phyloP scores from a whole-genome alignment of 2,888 invertebrate species.

The Camponotus fellah region DNA sequence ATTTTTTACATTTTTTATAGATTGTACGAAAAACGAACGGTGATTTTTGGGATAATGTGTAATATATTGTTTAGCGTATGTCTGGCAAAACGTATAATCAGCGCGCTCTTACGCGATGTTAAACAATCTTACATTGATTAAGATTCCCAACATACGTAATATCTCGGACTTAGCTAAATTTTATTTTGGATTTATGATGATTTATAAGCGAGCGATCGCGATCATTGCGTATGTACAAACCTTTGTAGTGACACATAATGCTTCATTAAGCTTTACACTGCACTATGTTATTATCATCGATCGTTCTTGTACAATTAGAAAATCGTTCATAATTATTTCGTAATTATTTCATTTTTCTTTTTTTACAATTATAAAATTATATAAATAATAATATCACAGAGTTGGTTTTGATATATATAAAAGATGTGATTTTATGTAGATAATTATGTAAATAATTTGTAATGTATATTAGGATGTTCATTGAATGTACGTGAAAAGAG shows the following conservation, averaged over 20 bases:
- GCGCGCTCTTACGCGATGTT: background rate
- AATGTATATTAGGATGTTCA: too few relatives aligned
- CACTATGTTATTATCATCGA: constrained; percentile 4
- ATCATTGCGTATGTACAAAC: background rate
- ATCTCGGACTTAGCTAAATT: background rate
- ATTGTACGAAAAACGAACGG: background rate
- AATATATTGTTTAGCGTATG: background rate
- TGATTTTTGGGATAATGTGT: constrained; percentile 10
- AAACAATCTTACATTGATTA: background rate
- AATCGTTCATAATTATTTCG: background rate
- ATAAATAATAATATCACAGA: too few relatives aligned
- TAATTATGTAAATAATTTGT: too few relatives aligned
- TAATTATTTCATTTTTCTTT: too few relatives aligned
- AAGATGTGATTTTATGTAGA: too few relatives aligned
- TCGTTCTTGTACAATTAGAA: constrained; percentile 29
- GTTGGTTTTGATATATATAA: too few relatives aligned
- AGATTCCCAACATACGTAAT: background rate
- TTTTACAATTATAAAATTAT: too few relatives aligned
- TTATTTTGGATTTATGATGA: background rate
- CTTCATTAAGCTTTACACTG: background rate
- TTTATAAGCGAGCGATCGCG: constrained; percentile 12
- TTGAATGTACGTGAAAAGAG: too few relatives aligned
- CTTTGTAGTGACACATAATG: constrained; percentile 17
- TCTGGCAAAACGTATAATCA: constrained; percentile 4
- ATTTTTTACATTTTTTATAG: background rate